Conservation (phyloP, 2,113 vertebrate genomes). For the Ivindomyrus marchei region DNA sequence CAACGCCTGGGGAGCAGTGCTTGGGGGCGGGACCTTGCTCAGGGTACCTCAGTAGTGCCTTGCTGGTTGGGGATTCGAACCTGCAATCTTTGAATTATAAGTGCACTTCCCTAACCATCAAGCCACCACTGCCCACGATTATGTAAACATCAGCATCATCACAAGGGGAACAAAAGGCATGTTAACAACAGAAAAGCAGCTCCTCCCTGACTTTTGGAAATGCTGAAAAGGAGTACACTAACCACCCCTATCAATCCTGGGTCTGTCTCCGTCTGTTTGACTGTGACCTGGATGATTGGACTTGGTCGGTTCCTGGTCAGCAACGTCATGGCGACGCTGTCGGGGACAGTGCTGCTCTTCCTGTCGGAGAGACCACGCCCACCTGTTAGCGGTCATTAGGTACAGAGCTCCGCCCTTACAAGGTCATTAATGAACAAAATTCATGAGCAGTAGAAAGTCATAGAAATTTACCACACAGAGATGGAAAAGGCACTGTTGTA, state of each 20-base stretch:
- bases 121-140: no score
- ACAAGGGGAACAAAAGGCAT: neutral
- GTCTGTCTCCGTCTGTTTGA: constrained; percentile 68
- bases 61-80: no score
- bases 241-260: constrained; percentile 62
- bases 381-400: neutral
- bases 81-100: no score
- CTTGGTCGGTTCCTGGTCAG: constrained; percentile 60
- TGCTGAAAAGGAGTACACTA: constrained; percentile 21
- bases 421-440: neutral
- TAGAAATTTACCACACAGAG: neutral
- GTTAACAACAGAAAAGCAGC: neutral
- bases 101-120: no score
- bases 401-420: neutral
- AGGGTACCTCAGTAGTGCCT: no score
- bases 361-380: constrained; percentile 36
- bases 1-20: no score
- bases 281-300: constrained; percentile 64
- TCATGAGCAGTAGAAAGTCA: neutral
- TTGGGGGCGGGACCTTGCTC: no score
- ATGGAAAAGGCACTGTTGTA: neutral
- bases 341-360: constrained; percentile 68
- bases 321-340: constrained; percentile 62
- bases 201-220: neutral
- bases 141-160: neutral